These are phyloP conservation scores for Corythaeola cristata DNA, from an alignment of 2,113 vertebrate species.

Conservation along the genomic window DNA sequence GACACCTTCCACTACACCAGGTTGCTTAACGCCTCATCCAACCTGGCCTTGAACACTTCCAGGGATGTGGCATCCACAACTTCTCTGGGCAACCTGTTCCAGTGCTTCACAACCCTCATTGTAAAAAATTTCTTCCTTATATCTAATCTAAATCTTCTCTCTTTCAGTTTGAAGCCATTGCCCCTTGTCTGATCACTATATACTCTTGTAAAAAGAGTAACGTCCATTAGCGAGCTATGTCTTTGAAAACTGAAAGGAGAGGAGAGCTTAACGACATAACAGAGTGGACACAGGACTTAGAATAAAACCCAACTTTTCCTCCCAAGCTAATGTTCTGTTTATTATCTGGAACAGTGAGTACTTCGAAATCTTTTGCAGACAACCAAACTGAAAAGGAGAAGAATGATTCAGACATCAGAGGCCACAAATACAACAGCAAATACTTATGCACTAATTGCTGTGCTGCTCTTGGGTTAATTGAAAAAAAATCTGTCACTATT, in stretches of 20 bases:
- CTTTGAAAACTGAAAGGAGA: background rate
- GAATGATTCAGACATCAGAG: background rate
- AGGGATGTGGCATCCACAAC: too few relatives aligned
- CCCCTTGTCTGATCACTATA: too few relatives aligned
- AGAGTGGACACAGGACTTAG: background rate
- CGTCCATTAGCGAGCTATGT: background rate
- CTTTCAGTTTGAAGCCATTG: too few relatives aligned
- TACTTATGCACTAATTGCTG: background rate
- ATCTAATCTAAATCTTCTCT: too few relatives aligned
- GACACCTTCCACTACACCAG: too few relatives aligned
- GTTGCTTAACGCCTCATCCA: too few relatives aligned
- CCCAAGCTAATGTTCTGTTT: background rate
- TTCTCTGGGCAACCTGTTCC: too few relatives aligned
- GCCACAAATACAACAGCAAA: background rate
- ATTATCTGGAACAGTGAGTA: background rate
- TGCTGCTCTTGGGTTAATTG: slow-evolving; percentile 26
- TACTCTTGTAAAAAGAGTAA: background rate
- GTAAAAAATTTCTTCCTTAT: too few relatives aligned
- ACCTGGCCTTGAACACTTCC: too few relatives aligned
- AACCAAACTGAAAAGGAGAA: background rate
- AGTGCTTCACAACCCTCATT: too few relatives aligned
- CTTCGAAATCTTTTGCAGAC: background rate
- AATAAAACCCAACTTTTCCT: background rate
- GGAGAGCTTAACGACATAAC: background rate
- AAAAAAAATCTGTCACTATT: slow-evolving; percentile 38